Conservation (phyloP, 2,113 vertebrate genomes). For the Nothoprocta perdicaria region DNA sequence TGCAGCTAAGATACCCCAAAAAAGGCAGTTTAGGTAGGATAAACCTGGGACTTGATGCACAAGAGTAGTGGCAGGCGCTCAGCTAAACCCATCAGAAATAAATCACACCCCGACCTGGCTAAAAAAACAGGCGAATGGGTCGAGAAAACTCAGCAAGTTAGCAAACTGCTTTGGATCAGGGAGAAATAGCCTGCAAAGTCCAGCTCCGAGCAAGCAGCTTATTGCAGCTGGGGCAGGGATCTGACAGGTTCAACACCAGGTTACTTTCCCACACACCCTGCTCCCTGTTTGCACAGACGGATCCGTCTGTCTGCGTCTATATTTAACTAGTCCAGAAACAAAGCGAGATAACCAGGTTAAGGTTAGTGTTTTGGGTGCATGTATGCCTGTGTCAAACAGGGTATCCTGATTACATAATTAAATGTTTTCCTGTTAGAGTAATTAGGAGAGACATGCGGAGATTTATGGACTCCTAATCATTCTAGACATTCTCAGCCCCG, state of each 20-base stretch:
- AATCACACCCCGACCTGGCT: neutral
- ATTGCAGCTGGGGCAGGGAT: neutral
- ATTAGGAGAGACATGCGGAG: constrained; percentile 42
- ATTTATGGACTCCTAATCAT: constrained; percentile 2
- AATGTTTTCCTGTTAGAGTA: constrained; percentile 55
- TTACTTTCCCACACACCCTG: constrained; percentile 57
- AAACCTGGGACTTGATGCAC: neutral
- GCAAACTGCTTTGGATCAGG: neutral
- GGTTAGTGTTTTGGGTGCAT: neutral
- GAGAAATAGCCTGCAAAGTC: neutral
- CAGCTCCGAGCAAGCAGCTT: neutral
- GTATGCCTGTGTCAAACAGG: neutral
- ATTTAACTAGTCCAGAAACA: constrained; percentile 60
- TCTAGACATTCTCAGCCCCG: constrained; percentile 23
- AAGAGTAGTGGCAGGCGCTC: fast-evolving
- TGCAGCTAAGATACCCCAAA: neutral
- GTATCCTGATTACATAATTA: constrained; percentile 31
- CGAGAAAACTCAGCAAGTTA: neutral
- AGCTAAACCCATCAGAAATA: neutral
- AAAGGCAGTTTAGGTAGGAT: neutral
- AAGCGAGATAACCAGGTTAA: constrained; percentile 47
- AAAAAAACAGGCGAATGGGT: neutral
- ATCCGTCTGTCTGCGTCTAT: constrained; percentile 41
- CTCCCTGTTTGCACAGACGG: constrained; percentile 36
- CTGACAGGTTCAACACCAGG: constrained; percentile 48